Percentiles rank a stretch among this genome's conserved stretches.
These are phyloP conservation scores for Urocynchramus pylzowi DNA, from an alignment of 2,113 vertebrate species.

Conservation along the genomic window DNA sequence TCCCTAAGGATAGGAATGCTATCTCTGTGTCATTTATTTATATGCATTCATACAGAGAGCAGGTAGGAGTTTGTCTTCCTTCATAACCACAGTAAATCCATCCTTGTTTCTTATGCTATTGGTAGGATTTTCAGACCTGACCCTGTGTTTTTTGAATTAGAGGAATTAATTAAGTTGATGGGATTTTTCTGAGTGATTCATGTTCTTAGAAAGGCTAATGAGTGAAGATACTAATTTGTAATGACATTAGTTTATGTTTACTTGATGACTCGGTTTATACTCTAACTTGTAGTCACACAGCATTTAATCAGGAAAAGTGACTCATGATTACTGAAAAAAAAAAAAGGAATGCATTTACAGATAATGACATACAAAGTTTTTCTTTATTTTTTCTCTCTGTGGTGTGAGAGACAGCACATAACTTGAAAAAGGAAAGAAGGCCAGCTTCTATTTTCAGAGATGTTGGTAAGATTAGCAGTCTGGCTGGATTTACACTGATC, in stretches of 20 bases:
- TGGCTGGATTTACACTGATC: not conserved
- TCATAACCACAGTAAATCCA: not conserved
- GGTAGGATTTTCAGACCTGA: not conserved
- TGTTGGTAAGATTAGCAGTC: not conserved
- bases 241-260: not conserved
- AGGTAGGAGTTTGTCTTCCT: not conserved
- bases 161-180: not conserved
- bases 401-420: not conserved
- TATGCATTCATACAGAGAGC: not conserved
- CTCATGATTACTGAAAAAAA: not conserved
- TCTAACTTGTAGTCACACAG: not conserved
- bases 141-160: not conserved
- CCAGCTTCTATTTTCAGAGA: not conserved
- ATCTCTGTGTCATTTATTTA: not conserved
- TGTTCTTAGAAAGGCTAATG: conserved; percentile 18
- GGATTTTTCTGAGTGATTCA: not conserved
- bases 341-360: not conserved
- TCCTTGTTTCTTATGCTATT: not conserved
- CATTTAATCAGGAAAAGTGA: not conserved
- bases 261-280: not conserved
- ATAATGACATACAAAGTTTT: not conserved
- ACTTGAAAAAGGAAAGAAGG: not conserved
- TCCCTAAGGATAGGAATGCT: not conserved
- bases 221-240: not conserved
- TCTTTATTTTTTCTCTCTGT: not conserved